phyloP scores from a whole-genome alignment of 2,113 vertebrate genomes.

The Myotis lucifugus region DNA sequence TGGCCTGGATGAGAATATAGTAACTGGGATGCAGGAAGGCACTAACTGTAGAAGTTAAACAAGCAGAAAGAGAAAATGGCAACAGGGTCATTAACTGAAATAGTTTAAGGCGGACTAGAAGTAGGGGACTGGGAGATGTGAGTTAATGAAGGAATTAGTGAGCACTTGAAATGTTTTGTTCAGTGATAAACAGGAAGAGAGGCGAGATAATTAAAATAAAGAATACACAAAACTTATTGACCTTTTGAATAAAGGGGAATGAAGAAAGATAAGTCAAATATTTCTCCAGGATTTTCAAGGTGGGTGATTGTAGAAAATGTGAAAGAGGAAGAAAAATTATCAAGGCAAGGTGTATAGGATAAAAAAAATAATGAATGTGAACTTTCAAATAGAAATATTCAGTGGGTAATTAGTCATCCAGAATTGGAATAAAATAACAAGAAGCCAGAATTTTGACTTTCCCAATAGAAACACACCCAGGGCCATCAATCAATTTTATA shows the following conservation, averaged over 20 bases:
- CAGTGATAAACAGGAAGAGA: not conserved
- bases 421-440: not conserved
- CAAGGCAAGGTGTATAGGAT: not conserved
- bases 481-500: not conserved
- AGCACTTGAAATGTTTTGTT: not conserved
- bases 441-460: not conserved
- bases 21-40: not conserved
- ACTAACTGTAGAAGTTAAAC: not conserved
- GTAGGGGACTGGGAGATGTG: not conserved
- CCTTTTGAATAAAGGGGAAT: not conserved
- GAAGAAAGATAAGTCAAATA: not conserved
- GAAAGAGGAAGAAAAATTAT: not conserved
- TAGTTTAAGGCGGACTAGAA: not conserved
- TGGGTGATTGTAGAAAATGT: not conserved
- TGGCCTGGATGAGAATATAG: not conserved
- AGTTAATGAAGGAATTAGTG: not conserved
- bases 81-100: not conserved
- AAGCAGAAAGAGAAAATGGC: not conserved
- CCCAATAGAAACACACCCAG: not conserved
- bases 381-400: conserved; percentile 20
- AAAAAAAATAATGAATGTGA: not conserved
- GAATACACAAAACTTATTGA: not conserved
- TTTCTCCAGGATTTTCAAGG: conserved; percentile 26
- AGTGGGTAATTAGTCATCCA: not conserved
- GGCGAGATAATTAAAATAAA: not conserved